Percentiles rank a stretch among this genome's conserved stretches.
Conservation (phyloP, 1,140 invertebrate species). For the Lepidurus apus region DNA sequence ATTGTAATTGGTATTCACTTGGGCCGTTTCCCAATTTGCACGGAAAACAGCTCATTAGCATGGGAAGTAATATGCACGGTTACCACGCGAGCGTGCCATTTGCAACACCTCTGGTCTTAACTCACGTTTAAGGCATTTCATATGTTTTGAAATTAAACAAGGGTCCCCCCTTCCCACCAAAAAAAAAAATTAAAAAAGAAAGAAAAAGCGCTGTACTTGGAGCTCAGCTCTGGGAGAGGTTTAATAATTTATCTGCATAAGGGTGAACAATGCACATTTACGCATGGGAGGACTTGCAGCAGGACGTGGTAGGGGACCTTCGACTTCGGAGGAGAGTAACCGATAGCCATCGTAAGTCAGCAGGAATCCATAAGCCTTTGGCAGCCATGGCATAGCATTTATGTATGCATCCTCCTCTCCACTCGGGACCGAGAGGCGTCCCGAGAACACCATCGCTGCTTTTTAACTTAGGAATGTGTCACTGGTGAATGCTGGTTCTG, state of each 20-base stretch:
- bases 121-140: too few species aligned
- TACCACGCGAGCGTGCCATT: not conserved
- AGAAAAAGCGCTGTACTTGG: not conserved
- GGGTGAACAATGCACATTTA: conserved; percentile 10
- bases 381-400: conserved; percentile 10
- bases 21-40: not conserved
- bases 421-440: not conserved
- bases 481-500: not conserved
- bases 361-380: conserved; percentile 21
- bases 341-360: conserved; percentile 17
- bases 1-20: not conserved
- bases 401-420: not conserved
- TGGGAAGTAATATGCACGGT: not conserved
- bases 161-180: too few species aligned
- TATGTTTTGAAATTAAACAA: too few species aligned
- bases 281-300: conserved; percentile 13
- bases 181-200: not conserved
- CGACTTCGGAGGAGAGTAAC: not conserved
- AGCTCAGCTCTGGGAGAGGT: not conserved
- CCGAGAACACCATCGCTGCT: not conserved
- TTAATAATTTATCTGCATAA: conserved; percentile 11
- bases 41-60: not conserved
- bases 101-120: not conserved
- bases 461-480: not conserved
- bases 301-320: conserved; percentile 20